Percentiles rank a stretch among this genome's conserved stretches.
Evolutionary conservation across 1,140 invertebrate species (phyloP).

Genomic region (Brachystomella parvula): DNA sequence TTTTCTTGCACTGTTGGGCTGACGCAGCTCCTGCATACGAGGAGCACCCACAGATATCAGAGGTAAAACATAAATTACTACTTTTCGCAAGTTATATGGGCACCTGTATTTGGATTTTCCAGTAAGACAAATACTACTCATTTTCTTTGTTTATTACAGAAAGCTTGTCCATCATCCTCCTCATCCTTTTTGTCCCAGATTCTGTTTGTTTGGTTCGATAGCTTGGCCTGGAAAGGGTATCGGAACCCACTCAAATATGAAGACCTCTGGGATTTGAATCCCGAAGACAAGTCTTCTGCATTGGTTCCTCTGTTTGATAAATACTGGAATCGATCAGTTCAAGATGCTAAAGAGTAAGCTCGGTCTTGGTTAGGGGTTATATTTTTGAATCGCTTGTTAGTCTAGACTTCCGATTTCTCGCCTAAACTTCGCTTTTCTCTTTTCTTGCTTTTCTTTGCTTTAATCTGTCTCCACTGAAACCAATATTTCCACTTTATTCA

Average conservation of each 20-base stretch:
- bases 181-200: conserved; percentile 80
- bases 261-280: conserved; percentile 85
- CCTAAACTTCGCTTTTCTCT: not conserved
- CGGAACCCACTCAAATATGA: conserved; percentile 67
- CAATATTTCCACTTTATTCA: too few species aligned
- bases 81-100: too few species aligned
- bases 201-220: conserved; percentile 86
- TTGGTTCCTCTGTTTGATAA: conserved; percentile 78
- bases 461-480: not conserved
- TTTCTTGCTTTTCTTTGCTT: not conserved
- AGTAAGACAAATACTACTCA: too few species aligned
- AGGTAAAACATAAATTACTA: conserved; percentile 1
- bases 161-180: conserved; percentile 74
- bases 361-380: too few species aligned
- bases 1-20: conserved; percentile 72
- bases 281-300: conserved; percentile 66
- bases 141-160: conserved; percentile 39
- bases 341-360: conserved; percentile 44
- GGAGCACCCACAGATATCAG: conserved; percentile 48
- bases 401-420: too few species aligned
- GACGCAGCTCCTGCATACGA: conserved; percentile 61
- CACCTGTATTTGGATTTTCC: too few species aligned
- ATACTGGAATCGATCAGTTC: conserved; percentile 61
- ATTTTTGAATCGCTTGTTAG: too few species aligned
- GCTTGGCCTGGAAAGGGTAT: conserved; percentile 71